Conservation (phyloP, 2,888 invertebrate species). For the Lordiphosa fenestrarum region DNA sequence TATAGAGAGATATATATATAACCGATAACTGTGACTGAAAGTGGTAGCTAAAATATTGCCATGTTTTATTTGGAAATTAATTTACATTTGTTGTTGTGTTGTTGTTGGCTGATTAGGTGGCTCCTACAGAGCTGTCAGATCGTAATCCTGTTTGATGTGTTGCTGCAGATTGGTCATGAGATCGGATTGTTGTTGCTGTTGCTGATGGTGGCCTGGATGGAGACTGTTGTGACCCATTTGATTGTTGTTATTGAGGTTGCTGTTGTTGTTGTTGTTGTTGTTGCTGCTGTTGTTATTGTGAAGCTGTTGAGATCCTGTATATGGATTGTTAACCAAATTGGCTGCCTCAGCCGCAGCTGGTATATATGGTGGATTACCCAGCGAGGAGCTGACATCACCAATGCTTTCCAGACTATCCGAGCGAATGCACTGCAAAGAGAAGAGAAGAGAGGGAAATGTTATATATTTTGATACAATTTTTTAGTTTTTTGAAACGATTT, state of each 20-base stretch:
- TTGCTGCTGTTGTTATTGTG: slow-evolving; percentile 27
- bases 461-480: no score
- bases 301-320: slow-evolving; percentile 71
- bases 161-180: slow-evolving; percentile 78
- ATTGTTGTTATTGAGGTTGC: slow-evolving; percentile 69
- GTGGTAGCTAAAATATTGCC: slow-evolving; percentile 4
- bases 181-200: slow-evolving; percentile 73
- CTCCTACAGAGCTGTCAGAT: slow-evolving; percentile 88
- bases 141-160: slow-evolving; percentile 92
- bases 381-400: slow-evolving; percentile 81
- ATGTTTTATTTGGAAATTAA: slow-evolving; percentile 7
- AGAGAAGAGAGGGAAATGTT: neutral
- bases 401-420: slow-evolving; percentile 86
- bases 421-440: slow-evolving; percentile 78
- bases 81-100: slow-evolving; percentile 17
- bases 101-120: neutral
- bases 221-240: slow-evolving; percentile 57
- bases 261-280: slow-evolving; percentile 80
- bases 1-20: neutral
- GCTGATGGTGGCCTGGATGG: slow-evolving; percentile 56
- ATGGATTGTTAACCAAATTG: slow-evolving; percentile 41
- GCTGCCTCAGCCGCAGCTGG: slow-evolving; percentile 76
- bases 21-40: slow-evolving; percentile 1
- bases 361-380: slow-evolving; percentile 79
- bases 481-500: no score